Conservation (phyloP, 2,113 vertebrate species). For the Boulengeromyrus knoepffleri region DNA sequence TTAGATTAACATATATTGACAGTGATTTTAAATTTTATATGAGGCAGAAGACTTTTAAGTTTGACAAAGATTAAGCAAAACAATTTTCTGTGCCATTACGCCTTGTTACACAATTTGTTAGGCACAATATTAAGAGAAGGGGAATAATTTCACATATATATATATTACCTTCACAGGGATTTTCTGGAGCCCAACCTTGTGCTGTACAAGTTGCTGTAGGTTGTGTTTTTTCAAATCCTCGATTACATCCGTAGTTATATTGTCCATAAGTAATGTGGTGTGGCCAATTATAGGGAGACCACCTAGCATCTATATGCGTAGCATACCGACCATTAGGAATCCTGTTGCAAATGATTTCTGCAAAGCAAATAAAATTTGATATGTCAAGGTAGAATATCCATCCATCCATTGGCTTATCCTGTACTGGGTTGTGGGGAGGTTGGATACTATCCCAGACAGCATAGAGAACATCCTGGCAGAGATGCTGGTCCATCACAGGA, state of each 20-base stretch:
- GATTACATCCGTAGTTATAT: not conserved
- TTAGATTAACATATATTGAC: not conserved
- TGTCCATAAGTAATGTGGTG: fast-evolving
- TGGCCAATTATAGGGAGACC: fast-evolving
- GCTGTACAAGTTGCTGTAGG: not conserved
- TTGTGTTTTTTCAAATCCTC: not conserved
- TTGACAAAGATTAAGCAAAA: not conserved
- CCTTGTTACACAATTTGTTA: not conserved
- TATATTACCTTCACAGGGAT: not conserved
- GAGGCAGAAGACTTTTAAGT: not conserved
- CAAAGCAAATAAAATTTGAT: not conserved
- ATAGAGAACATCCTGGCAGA: not conserved
- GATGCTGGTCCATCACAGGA: not conserved
- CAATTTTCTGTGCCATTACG: not conserved
- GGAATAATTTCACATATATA: not conserved
- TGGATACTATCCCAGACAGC: not conserved
- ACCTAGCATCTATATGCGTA: fast-evolving
- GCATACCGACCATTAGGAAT: not conserved
- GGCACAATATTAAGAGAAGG: not conserved
- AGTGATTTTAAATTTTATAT: not conserved
- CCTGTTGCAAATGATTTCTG: not conserved
- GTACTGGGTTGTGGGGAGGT: not conserved
- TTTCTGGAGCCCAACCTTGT: not conserved
- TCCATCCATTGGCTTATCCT: not conserved
- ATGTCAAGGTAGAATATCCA: not conserved